Base-by-base conservation (phyloP, 2,888 invertebrate genomes). In the Acanthopleura granulata region DNA sequence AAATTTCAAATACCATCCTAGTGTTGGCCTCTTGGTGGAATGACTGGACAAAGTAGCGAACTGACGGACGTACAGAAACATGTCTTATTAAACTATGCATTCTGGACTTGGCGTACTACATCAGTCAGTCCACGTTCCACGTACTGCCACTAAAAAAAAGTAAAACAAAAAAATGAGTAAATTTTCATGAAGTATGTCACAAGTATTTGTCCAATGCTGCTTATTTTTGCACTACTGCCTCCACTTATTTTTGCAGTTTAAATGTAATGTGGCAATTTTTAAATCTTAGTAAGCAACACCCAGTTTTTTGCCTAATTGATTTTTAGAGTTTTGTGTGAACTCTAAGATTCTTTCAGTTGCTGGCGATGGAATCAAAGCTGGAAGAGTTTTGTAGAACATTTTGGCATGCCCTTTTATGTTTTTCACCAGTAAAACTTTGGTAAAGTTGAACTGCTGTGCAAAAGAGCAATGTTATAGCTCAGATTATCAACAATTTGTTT, bases 251-350 rank as follows among this genome's bases (percentile, higher is more conserved):
- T 66, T 66, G 22, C 66, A 66, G 29, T 66, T 27, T 66, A 27
- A 66, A 66, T 66, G 22, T 27, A 66, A 66, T 27, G 29, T 66
- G 66, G 66, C 66, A 22, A 57, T 57, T 57, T 57, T 57, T 57
- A 57, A 57, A 18, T 40, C 40, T 40, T 40, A 9, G 57, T 57
- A 57, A 18, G 57, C 57, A 57, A 57, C 18, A 57, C 57, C 57
- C 22, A 40, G 40, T 40, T 40, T 40, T 40, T 40, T 40, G 40
- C 40, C 40, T 40, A 40, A 40, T 40, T 40, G 40, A 9, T 40
- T 40, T 40, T 27, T 22, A 66, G 18, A 27, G 66, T 27, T 22
- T 66, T 27, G 66, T 66, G 66, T 66, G 22, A 27, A 66, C 66
- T 66, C 66, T 66, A 25, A 27, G 25, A 66, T 27, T 27, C 29